Base-by-base conservation (phyloP, 2,113 vertebrate species). In the Sitta europaea region DNA sequence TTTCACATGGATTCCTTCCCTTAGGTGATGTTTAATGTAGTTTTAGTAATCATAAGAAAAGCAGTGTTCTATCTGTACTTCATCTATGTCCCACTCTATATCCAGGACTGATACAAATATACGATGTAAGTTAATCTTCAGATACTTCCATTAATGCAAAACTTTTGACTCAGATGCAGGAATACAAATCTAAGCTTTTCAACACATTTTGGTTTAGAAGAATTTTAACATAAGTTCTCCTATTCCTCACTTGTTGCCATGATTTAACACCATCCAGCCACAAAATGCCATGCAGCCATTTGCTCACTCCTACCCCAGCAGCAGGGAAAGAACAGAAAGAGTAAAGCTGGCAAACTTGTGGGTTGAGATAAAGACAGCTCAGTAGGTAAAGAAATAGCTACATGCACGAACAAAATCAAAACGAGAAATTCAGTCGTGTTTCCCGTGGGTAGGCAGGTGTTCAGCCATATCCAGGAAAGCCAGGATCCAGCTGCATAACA, bases 21-120 rank as follows among this genome's bases (percentile, higher is more conserved):
- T 80, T 11, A n/a, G 38, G 23, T 35, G 2, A 45, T 35, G 2
- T 62, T 94, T 81, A 55, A 85, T 35, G 8, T 15, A 14, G 15
- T 58, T 66, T 59, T 18, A 71, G 10, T 79, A 75, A 28, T 24
- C 17, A 67, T 27, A 61, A 57, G 27, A 53, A 93, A 78, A 50
- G 4, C 0, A 0, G 2, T 24, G 12, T 71, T 62, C 12, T 58
- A 47, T 50, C 3, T 71, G 13, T 40, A 29, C 5, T 77, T 65
- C 31, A 75, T 51, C 10, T 36, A 4, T 31, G 14, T 72, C 76
- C 27, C 35, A 17, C 22, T 83, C 20, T 31, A 18, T 40, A 47
- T 62, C 9, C 6, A 36, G 28, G 21, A 57, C 4, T 53, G n/a
- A 36, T 33, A 73, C 0, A 45, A 45, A 42, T 61, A 66, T 2